Evolutionary conservation across 2,113 vertebrate species (phyloP).

Genomic region (Eclectus roratus): DNA sequence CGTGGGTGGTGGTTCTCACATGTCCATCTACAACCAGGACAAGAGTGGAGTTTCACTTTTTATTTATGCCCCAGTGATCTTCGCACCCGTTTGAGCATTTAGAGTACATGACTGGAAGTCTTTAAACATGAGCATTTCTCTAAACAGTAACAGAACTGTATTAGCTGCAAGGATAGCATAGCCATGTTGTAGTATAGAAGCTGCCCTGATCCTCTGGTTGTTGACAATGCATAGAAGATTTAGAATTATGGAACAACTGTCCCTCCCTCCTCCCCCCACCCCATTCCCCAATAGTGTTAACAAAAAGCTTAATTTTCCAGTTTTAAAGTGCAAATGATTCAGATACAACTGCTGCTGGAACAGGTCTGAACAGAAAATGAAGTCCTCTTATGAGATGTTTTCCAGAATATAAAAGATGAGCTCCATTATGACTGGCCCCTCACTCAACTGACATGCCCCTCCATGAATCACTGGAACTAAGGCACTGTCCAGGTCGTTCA

Average conservation of each 20-base stretch:
- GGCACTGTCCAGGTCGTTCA: slow-evolving; percentile 92
- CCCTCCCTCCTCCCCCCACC: neutral
- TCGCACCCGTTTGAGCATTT: slow-evolving; percentile 62
- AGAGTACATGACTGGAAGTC: slow-evolving; percentile 70
- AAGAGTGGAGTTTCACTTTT: slow-evolving; percentile 71
- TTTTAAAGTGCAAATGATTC: slow-evolving; percentile 89
- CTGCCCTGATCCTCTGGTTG: slow-evolving; percentile 73
- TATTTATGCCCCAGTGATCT: slow-evolving; percentile 72
- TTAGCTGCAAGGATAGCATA: slow-evolving; percentile 76
- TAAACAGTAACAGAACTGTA: slow-evolving; percentile 72
- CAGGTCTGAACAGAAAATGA: slow-evolving; percentile 74
- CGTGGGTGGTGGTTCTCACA: slow-evolving; percentile 51
- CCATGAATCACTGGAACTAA: slow-evolving; percentile 93
- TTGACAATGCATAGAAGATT: slow-evolving; percentile 90
- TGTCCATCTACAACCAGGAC: slow-evolving; percentile 70
- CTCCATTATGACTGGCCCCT: slow-evolving; percentile 90
- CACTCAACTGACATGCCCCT: slow-evolving; percentile 87
- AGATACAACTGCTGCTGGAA: slow-evolving; percentile 77
- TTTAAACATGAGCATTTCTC: slow-evolving; percentile 71
- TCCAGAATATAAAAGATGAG: slow-evolving; percentile 98
- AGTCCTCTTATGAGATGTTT: slow-evolving; percentile 87
- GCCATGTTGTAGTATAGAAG: slow-evolving; percentile 76
- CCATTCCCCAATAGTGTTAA: slow-evolving; percentile 76
- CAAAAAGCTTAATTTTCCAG: slow-evolving; percentile 84
- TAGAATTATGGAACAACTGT: slow-evolving; percentile 81